Conservation (phyloP, 2,113 vertebrate species). For the Anolis sagrei region DNA sequence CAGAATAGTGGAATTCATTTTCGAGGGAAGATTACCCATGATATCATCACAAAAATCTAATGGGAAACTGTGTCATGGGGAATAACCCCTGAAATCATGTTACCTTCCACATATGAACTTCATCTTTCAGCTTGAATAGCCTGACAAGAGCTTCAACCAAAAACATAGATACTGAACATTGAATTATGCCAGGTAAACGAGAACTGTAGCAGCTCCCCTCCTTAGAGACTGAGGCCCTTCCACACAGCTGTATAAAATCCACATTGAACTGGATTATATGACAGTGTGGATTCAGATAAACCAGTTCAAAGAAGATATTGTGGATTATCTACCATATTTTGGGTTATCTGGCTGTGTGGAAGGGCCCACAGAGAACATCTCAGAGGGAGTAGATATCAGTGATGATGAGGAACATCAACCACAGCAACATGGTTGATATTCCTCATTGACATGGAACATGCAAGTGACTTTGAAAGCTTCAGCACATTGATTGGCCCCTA, state of each 20-base stretch:
- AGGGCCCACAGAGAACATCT: too few species aligned
- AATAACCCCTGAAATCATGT: not conserved
- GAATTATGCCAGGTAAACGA: not conserved
- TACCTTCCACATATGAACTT: slow-evolving; percentile 43
- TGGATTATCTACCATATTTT: too few species aligned
- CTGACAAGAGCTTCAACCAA: slow-evolving; percentile 27
- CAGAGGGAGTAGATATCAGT: too few species aligned
- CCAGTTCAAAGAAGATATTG: too few species aligned
- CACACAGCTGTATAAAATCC: not conserved
- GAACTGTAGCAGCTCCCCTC: not conserved
- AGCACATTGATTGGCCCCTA: too few species aligned
- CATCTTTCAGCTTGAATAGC: slow-evolving; percentile 51
- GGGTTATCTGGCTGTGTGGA: too few species aligned
- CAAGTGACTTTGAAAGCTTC: too few species aligned
- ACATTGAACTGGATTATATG: too few species aligned
- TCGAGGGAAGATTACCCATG: not conserved
- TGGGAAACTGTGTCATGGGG: not conserved
- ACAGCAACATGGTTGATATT: too few species aligned
- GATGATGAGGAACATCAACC: too few species aligned
- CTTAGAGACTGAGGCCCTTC: not conserved
- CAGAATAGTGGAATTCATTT: slow-evolving; percentile 36
- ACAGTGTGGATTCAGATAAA: too few species aligned
- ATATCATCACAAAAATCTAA: not conserved
- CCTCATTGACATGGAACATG: too few species aligned
- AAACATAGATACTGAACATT: slow-evolving; percentile 27